Percentiles rank a stretch among this genome's conserved stretches.
These are phyloP conservation scores for Rambutsinella grinnellia DNA, from an alignment of 2,888 invertebrate species.

Conservation along the genomic window DNA sequence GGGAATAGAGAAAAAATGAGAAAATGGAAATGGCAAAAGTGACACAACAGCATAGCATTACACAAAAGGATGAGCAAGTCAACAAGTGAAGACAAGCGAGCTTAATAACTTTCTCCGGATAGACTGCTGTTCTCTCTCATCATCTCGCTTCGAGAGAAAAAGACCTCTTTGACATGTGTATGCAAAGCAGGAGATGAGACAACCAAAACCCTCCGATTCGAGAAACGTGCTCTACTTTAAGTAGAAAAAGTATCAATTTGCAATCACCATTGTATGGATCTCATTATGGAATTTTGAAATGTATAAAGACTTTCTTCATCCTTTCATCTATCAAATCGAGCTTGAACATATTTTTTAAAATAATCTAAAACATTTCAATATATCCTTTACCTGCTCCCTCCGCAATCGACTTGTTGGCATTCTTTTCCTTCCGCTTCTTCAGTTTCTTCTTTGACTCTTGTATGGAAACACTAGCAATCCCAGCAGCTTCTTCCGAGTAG, in stretches of 20 bases:
- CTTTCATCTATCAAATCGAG: no score
- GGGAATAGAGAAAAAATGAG: not conserved
- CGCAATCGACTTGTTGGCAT: constrained; percentile 54
- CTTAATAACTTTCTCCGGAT: not conserved
- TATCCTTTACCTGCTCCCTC: constrained; percentile 65
- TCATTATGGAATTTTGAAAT: not conserved
- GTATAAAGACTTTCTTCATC: no score
- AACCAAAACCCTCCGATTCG: not conserved
- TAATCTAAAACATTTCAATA: no score
- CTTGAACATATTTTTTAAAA: no score
- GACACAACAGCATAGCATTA: not conserved
- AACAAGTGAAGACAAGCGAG: not conserved
- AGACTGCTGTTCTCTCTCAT: not conserved
- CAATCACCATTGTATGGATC: not conserved
- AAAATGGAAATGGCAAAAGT: not conserved
- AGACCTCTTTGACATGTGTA: not conserved
- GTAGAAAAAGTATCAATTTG: not conserved
- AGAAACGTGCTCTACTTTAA: no score
- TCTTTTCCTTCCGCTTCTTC: constrained; percentile 64
- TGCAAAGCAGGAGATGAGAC: not conserved
- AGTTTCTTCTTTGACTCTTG: constrained; percentile 64
- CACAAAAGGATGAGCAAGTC: not conserved
- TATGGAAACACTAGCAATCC: constrained; percentile 34
- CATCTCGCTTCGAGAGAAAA: not conserved
- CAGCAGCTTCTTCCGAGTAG: constrained; percentile 24